Evolutionary conservation across 2,113 vertebrate species (phyloP).

Genomic region (Struthidea cinerea): DNA sequence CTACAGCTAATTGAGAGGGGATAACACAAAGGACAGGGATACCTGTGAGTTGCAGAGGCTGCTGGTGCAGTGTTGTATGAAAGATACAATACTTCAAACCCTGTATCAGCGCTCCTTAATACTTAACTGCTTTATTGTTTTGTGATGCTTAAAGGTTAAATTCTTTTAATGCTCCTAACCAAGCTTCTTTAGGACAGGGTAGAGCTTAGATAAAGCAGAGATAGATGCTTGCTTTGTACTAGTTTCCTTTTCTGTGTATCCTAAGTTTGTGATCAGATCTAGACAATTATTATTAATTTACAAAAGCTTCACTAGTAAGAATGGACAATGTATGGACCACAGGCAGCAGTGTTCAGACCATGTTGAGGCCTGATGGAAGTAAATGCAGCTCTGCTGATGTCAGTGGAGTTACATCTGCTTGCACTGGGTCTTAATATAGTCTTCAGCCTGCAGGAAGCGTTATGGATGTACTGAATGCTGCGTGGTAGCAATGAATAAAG

Average conservation of each 20-base stretch:
- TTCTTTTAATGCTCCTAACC: not conserved
- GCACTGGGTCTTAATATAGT: not conserved
- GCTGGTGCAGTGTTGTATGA: not conserved
- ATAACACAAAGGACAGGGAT: not conserved
- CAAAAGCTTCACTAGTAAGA: not conserved
- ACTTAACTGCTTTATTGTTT: not conserved
- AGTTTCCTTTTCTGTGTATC: not conserved
- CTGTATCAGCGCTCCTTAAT: not conserved
- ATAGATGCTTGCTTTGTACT: not conserved
- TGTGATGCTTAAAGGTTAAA: not conserved
- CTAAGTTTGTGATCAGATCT: not conserved
- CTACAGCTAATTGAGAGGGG: not conserved
- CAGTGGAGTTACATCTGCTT: not conserved
- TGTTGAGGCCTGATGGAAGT: not conserved
- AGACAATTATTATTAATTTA: not conserved
- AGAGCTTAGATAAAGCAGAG: not conserved
- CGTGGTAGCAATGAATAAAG: not conserved
- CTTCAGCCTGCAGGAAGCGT: slow-evolving; percentile 10
- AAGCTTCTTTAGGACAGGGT: not conserved
- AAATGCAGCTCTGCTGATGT: not conserved
- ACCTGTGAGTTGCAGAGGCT: not conserved
- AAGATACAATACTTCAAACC: not conserved
- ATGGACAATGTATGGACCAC: not conserved
- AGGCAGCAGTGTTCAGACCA: not conserved
- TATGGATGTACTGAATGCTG: not conserved